These are phyloP conservation scores for Grapholita molesta DNA, from an alignment of 1,140 invertebrate genomes.

Conservation along the genomic window DNA sequence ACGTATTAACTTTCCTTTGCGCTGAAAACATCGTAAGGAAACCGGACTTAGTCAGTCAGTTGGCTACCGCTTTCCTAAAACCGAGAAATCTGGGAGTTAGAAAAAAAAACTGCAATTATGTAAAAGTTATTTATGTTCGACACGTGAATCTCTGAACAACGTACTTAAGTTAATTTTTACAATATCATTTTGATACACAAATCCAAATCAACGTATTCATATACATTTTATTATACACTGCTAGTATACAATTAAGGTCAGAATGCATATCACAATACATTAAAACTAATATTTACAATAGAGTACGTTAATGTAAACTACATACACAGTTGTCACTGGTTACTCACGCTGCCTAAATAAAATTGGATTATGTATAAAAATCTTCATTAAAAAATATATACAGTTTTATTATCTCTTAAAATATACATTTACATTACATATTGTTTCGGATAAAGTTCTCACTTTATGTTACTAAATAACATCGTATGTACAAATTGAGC, in stretches of 20 bases:
- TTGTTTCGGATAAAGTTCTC: slow-evolving; percentile 39
- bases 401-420: slow-evolving; percentile 62
- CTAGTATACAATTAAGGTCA: slow-evolving; percentile 59
- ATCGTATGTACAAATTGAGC: slow-evolving; percentile 68
- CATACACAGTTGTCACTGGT: slow-evolving; percentile 48
- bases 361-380: slow-evolving; percentile 69
- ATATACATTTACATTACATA: slow-evolving; percentile 63
- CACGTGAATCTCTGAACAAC: slow-evolving; percentile 73
- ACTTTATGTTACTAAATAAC: slow-evolving; percentile 62
- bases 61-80: too few species aligned
- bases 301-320: slow-evolving; percentile 49
- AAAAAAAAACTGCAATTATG: slow-evolving; percentile 40
- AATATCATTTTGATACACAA: slow-evolving; percentile 74
- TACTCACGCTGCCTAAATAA: slow-evolving; percentile 60
- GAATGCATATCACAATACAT: slow-evolving; percentile 67
- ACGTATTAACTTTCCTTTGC: too few species aligned
- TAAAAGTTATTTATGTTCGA: slow-evolving; percentile 74
- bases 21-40: too few species aligned
- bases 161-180: slow-evolving; percentile 69
- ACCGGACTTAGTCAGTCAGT: too few species aligned
- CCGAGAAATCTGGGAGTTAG: too few species aligned
- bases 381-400: slow-evolving; percentile 71
- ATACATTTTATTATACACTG: slow-evolving; percentile 71
- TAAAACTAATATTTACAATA: slow-evolving; percentile 64
- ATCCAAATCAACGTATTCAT: slow-evolving; percentile 70